Base-by-base conservation (phyloP, 2,113 vertebrate genomes). In the Genyomyrus donnyi region DNA sequence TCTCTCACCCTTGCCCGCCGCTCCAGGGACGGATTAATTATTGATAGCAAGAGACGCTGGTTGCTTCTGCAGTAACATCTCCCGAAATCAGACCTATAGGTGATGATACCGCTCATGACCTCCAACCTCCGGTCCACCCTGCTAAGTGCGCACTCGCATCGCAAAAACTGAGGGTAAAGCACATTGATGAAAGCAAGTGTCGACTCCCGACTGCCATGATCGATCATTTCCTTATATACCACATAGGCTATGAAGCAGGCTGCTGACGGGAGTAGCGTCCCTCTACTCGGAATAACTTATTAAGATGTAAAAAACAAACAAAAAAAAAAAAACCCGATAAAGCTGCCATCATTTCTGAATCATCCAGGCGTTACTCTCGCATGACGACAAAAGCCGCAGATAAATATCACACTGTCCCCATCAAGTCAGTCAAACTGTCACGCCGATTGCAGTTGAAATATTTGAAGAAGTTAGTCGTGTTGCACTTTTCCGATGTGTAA, bases 21-120 rank as follows among this genome's bases (percentile, higher is more conserved):
- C 94, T 93, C 95, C 94, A 58, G 97, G 97, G 93, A 97, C 97
- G 92, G 70, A 92, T 91, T 92, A 94, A 95, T 95, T 94, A 95
- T 93, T 95, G 92, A 95, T 93, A 87, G 45, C 90, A 10, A 52
- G 70, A 90, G 90, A 89, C 88, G 90, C 62, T 11, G 62, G 90
- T 90, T 93, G 90, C 92, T 91, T 92, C 90, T 91, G 93, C 91
- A 86, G 92, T 91, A 89, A 91, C 90, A 89, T 88, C 92, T 92
- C 90, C 91, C 89, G 88, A 91, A 91, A 92, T 89, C 91, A 89
- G 91, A 89, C 88, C 90, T 89, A 90, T 90, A 91, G 91, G 91
- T 89, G 91, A 88, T 87, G 89, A 91, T 91, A 90, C 91, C 92
- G 91, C 92, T 93, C 93, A 93, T 93, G 93, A 92, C 92, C 92